Percentiles rank a stretch among this genome's conserved stretches.
Conservation (phyloP, 2,113 vertebrate species). For the Gobius niger region DNA sequence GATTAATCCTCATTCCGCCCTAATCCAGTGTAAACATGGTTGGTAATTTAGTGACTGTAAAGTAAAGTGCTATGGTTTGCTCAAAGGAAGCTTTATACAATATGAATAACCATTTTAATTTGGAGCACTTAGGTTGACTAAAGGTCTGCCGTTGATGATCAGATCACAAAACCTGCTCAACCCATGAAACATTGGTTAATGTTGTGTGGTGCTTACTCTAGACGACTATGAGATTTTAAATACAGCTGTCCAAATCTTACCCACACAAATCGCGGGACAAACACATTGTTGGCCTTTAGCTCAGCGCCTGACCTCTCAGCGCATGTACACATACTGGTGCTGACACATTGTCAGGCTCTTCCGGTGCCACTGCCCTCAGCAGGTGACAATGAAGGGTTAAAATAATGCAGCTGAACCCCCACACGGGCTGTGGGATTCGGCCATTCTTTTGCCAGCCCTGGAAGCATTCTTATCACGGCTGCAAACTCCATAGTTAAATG, state of each 20-base stretch:
- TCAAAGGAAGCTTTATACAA: too few species aligned
- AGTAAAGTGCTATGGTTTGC: too few species aligned
- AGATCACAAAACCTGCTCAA: conserved; percentile 39
- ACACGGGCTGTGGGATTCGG: conserved; percentile 44
- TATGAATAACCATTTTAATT: too few species aligned
- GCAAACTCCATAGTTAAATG: conserved; percentile 27
- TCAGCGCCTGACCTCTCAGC: conserved; percentile 33
- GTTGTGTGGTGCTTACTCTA: conserved; percentile 1
- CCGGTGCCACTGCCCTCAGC: conserved; percentile 31
- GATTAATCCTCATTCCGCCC: too few species aligned
- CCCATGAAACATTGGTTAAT: conserved; percentile 26
- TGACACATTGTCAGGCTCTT: conserved; percentile 41
- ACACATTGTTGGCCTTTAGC: conserved; percentile 34
- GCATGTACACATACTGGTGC: conserved; percentile 37
- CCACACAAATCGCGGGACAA: not conserved
- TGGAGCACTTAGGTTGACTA: too few species aligned
- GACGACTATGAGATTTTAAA: not conserved
- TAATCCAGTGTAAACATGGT: too few species aligned
- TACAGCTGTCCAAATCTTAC: not conserved
- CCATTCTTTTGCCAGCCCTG: conserved; percentile 26
- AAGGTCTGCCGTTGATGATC: too few species aligned
- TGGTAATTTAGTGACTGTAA: too few species aligned
- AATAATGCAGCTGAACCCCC: conserved; percentile 53
- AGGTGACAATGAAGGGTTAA: conserved; percentile 73
- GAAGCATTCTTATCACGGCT: conserved; percentile 15